Evolutionary conservation across 2,113 vertebrate species (phyloP).

Genomic region (Plotosus lineatus): DNA sequence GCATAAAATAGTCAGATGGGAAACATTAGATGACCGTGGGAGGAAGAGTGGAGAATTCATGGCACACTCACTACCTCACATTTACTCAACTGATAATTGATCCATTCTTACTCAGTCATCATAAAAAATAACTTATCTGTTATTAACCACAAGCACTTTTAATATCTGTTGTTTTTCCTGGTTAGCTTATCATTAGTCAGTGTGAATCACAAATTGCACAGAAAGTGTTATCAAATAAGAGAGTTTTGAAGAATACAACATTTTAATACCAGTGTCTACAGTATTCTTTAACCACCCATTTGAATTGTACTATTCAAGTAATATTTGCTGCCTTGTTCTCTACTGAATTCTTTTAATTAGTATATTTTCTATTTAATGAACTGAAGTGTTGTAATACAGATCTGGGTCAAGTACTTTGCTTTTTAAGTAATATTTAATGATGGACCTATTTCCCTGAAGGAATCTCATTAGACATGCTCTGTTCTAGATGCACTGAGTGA

Average conservation of each 20-base stretch:
- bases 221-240: not conserved
- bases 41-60: not conserved
- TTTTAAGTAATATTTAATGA: slow-evolving; percentile 54
- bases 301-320: not conserved
- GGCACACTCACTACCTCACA: not conserved
- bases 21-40: not conserved
- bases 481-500: slow-evolving; percentile 49
- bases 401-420: slow-evolving; percentile 55
- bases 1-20: slow-evolving; percentile 2
- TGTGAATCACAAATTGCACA: not conserved
- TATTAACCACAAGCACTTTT: not conserved
- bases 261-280: not conserved
- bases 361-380: not conserved
- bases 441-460: slow-evolving; percentile 41
- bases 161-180: not conserved
- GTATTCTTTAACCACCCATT: not conserved
- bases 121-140: not conserved
- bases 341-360: not conserved
- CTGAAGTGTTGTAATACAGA: not conserved
- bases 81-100: not conserved
- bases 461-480: slow-evolving; percentile 31
- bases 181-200: not conserved
- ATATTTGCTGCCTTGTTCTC: not conserved
- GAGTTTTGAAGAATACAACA: not conserved
- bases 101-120: not conserved